Evolutionary conservation across 2,888 invertebrate genomes (phyloP), one percentile per base, ranked within the genome.

Genomic region (Leucania comma): DNA sequence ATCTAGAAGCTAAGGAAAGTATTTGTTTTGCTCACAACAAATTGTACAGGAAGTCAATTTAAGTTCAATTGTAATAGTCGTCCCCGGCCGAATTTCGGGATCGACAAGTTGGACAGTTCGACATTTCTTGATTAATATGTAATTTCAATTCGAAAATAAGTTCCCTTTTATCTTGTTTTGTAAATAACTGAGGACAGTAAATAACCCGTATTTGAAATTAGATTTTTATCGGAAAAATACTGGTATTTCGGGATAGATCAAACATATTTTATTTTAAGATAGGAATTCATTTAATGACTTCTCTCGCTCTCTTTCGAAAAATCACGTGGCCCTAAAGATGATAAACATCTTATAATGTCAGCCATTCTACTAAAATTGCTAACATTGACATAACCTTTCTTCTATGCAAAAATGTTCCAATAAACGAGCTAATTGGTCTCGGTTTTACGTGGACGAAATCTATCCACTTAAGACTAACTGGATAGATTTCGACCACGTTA

Each of bases 51-150:
- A 56, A 72, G 54, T 63, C 35, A 67, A 68, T 42, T 42, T 42
- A 5, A 42, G 17, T 42, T 42, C 17, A 42, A 42, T 42, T 42
- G 42, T 66, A 64, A 46, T 54, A 64, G 12, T 68, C 32, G 17
- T 24, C n/a, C 12, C 38, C 17, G 48, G 22, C 26, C 56, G 24
- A 51, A 64, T 63, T 24, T 69, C 8, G 24, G 35, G 24, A 48
- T 46, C 42, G 57, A 24, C 66, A 63, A 69, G 54, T 78, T 67
- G 29, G 65, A 66, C 65, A 74, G 51, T 78, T 78, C 26, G 78
- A 78, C 66, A 61, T 78, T 59, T 68, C 42, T 62, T 46, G 46
- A 78, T 78, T 62, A 62, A 53, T 63, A 48, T 59, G 65, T 78
- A 65, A 56, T 73, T 68, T 59, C 61, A 64, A 68, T 57, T 54